Evolutionary conservation across 2,888 invertebrate species (phyloP).

Genomic region (Tiphia femorata): DNA sequence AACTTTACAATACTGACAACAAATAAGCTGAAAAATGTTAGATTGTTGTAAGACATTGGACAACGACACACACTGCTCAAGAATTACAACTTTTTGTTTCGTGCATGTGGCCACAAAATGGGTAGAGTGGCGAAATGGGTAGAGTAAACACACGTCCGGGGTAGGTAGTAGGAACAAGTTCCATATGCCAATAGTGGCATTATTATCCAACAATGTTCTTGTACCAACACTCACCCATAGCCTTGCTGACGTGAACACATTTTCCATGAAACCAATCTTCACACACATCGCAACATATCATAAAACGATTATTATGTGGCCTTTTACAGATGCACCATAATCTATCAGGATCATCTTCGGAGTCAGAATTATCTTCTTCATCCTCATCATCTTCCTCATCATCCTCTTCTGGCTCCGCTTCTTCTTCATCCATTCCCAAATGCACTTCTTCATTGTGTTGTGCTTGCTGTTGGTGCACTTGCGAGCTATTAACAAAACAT

Average conservation of each 20-base stretch:
- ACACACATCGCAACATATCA: conserved; percentile 97
- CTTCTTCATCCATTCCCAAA: conserved; percentile 16
- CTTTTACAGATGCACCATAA: conserved; percentile 96
- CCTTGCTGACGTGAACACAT: conserved; percentile 93
- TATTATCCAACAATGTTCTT: too few relatives aligned
- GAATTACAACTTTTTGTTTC: too few relatives aligned
- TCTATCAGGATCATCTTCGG: conserved; percentile 94
- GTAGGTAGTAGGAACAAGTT: background rate
- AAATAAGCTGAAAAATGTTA: background rate
- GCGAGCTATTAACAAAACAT: conserved; percentile 6
- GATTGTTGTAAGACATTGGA: background rate
- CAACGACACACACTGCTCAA: too few relatives aligned
- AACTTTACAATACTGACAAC: background rate
- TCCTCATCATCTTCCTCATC: conserved; percentile 73
- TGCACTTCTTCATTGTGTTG: conserved; percentile 22
- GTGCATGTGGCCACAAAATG: too few relatives aligned
- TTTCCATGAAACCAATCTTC: conserved; percentile 99
- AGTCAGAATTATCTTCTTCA: conserved; percentile 75
- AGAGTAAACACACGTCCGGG: background rate
- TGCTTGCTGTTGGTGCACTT: conserved; percentile 16
- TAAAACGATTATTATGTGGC: conserved; percentile 95
- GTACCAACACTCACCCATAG: conserved; percentile 75
- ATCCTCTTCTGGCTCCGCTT: conserved; percentile 58
- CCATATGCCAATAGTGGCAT: too few relatives aligned
- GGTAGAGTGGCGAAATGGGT: too few relatives aligned